Percentiles rank a stretch among this genome's conserved stretches.
phyloP scores from a whole-genome alignment of 2,113 vertebrate genomes.

The Pontoporia blainvillei region DNA sequence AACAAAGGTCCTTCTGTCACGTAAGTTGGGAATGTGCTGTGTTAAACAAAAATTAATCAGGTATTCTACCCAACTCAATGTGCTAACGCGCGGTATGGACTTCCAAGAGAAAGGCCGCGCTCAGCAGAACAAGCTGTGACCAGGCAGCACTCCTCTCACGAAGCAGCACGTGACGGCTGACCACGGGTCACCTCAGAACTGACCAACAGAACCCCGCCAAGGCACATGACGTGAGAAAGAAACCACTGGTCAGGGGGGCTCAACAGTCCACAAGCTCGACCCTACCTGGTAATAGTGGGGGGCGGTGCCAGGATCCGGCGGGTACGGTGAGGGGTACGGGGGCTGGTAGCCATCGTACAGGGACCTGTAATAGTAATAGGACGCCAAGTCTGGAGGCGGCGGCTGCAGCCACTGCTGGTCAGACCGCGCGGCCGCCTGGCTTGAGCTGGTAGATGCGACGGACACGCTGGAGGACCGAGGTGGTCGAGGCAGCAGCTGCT shows the following conservation, averaged over 20 bases:
- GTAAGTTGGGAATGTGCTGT: fast-evolving
- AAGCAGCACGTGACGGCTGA: fast-evolving
- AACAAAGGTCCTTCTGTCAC: neutral
- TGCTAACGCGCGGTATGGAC: fast-evolving
- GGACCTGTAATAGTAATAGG: constrained; percentile 76
- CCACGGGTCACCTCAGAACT: fast-evolving
- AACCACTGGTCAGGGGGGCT: too few relatives aligned
- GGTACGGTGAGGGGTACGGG: constrained; percentile 83
- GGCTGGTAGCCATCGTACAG: constrained; percentile 85
- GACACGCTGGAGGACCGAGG: constrained; percentile 48
- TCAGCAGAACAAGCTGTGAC: fast-evolving
- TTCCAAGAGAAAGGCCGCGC: neutral
- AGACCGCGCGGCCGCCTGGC: constrained; percentile 25
- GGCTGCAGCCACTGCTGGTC: constrained; percentile 84
- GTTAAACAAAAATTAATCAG: neutral
- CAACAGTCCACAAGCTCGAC: fast-evolving
- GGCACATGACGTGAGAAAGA: neutral
- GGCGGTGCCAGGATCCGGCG: constrained; percentile 83
- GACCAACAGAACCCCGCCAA: neutral
- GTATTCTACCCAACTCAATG: fast-evolving
- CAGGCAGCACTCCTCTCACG: fast-evolving
- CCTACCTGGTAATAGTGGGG: constrained; percentile 92
- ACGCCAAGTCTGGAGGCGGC: constrained; percentile 80
- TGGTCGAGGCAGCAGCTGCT: neutral
- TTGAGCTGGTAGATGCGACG: constrained; percentile 29